Evolutionary conservation across 2,113 vertebrate genomes (phyloP).

Genomic region (Leucopsar rothschildi): DNA sequence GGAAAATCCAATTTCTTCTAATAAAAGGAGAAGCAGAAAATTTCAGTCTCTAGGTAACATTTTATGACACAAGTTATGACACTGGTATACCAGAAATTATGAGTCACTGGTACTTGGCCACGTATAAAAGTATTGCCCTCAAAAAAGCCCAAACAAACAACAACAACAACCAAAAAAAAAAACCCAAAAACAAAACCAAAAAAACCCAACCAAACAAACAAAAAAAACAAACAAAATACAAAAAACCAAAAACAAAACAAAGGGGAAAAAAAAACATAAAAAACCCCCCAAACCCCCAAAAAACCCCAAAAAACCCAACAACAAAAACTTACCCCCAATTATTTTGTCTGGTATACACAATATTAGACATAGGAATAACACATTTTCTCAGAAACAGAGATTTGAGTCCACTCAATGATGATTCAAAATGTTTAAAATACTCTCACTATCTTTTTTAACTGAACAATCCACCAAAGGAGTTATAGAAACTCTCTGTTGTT

Average conservation of each 20-base stretch:
- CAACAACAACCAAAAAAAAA: no score
- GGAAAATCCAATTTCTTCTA: neutral
- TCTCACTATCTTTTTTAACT: neutral
- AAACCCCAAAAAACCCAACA: no score
- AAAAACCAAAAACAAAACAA: no score
- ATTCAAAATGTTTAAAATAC: neutral
- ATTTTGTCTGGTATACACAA: neutral
- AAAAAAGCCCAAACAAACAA: neutral
- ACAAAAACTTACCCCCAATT: rapidly evolving
- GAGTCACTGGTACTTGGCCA: neutral
- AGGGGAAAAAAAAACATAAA: no score
- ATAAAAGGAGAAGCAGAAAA: neutral
- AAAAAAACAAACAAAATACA: no score
- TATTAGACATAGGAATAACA: neutral
- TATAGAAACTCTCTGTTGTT: neutral
- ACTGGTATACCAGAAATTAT: neutral
- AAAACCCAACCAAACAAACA: no score
- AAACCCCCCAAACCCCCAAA: no score
- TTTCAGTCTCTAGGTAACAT: neutral
- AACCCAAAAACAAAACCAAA: no score
- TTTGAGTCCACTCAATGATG: neutral
- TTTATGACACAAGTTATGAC: neutral
- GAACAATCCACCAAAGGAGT: neutral
- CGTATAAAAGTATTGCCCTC: neutral
- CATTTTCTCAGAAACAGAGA: neutral